Evolutionary conservation across 2,797 vertebrate species (phyloP).

Genomic region (Odontamblyopus rebecca): DNA sequence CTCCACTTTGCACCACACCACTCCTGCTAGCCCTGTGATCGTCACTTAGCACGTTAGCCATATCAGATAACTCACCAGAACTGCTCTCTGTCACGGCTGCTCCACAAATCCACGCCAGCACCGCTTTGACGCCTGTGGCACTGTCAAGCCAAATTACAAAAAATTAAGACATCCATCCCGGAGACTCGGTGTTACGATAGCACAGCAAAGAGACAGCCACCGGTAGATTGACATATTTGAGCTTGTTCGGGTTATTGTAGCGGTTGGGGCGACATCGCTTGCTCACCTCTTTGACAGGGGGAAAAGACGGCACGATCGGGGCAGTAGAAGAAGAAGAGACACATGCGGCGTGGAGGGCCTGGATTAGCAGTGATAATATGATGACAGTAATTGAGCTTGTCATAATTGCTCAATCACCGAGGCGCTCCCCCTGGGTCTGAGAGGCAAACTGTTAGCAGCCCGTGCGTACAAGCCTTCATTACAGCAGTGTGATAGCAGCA

Average conservation of each 20-base stretch:
- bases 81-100: constrained; percentile 66
- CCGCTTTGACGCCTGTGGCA: constrained; percentile 66
- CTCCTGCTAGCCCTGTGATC: constrained; percentile 38
- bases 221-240: constrained; percentile 71
- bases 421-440: constrained; percentile 70
- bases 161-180: constrained; percentile 78
- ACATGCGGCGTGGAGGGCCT: constrained; percentile 52
- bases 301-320: constrained; percentile 65
- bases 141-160: constrained; percentile 79
- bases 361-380: constrained; percentile 82
- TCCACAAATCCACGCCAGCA: constrained; percentile 67
- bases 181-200: constrained; percentile 55
- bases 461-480: constrained; percentile 66
- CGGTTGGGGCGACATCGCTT: constrained; percentile 55
- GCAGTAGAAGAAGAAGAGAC: constrained; percentile 51
- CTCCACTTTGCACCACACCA: constrained; percentile 26
- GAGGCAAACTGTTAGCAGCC: constrained; percentile 64
- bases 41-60: constrained; percentile 53
- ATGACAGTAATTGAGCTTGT: constrained; percentile 83
- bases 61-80: constrained; percentile 64
- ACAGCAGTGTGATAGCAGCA: constrained; percentile 63
- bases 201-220: constrained; percentile 58
- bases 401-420: constrained; percentile 80
- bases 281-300: constrained; percentile 44
- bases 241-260: constrained; percentile 65